Evolutionary conservation across 2,888 invertebrate species (phyloP), one percentile per base, ranked within the genome.

Genomic region (Hylaea fasciaria): DNA sequence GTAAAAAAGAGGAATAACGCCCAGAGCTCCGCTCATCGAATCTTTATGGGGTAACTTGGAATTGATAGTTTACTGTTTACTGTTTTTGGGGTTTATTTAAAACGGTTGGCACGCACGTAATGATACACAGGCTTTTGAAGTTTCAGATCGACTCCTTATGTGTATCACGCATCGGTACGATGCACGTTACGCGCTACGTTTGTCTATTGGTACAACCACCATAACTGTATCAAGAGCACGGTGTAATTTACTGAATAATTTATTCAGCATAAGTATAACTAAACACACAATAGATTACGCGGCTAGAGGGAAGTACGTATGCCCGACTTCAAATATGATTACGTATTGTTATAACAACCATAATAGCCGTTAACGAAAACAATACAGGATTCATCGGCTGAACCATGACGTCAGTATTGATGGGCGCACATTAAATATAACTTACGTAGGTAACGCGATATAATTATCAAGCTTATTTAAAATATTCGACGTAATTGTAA

Each of bases 1-100:
- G 71, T 74, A 74, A 78, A 76, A 77, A 81, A 76, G 77, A 77
- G 76, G 80, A 82, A 83, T 75, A 81, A 73, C 77, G 77, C 80
- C 75, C 78, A 72, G 71, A 76, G 81, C 73, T 82, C 76, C 78
- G 77, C 81, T 87, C 83, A 82, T 83, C 83, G 84, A 85, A 85
- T 85, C 80, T 87, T 88, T 86, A 89, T 88, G 86, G 85, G 80
- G 72, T 83, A 89, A 88, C 84, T 88, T 89, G 73, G 82, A 86
- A 88, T 86, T 85, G 86, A 86, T 87, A 83, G 85, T 85, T 88
- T 86, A 83, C 84, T 85, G 86, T 86, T 86, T 82, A 83, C 83
- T 85, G 83, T 85, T 85, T 85, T 85, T 72, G 80, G 60, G 82
- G 80, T 76, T 82, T 41, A 82, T 85, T 86, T 85, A 80, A 85